A percentile compares a stretch with the other conserved stretches of the same genome.
phyloP scores from a whole-genome alignment of 2,113 vertebrate genomes.

The Arizona elegans region DNA sequence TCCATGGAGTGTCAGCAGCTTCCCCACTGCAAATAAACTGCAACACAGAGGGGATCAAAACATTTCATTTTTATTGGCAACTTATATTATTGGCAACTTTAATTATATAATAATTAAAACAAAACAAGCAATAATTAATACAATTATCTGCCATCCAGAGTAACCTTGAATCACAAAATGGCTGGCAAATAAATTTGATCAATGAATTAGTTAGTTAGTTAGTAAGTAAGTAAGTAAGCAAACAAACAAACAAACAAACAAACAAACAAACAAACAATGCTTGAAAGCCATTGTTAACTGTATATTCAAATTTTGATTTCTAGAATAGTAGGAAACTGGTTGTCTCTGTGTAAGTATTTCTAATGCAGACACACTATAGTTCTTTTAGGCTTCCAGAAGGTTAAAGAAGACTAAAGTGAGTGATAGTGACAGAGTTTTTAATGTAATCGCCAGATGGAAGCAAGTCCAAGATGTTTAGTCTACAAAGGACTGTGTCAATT shows the following conservation, averaged over 20 bases:
- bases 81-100: background rate
- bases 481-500: conserved; percentile 28
- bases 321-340: background rate
- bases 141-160: background rate
- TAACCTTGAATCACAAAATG: background rate
- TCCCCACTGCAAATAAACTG: background rate
- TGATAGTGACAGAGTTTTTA: background rate
- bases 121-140: background rate
- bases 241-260: too few species aligned
- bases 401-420: background rate
- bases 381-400: background rate
- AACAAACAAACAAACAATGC: background rate
- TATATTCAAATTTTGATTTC: background rate
- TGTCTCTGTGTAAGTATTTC: background rate
- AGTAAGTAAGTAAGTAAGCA: rapidly evolving
- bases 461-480: conserved; percentile 1
- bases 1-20: background rate
- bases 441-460: background rate
- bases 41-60: background rate
- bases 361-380: background rate
- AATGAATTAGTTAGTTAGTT: background rate
- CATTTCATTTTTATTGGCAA: background rate
- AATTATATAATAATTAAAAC: background rate
- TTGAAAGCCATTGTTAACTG: background rate
- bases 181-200: background rate